Evolutionary conservation across 2,888 invertebrate genomes (phyloP).

Genomic region (Cyclophora punctaria): DNA sequence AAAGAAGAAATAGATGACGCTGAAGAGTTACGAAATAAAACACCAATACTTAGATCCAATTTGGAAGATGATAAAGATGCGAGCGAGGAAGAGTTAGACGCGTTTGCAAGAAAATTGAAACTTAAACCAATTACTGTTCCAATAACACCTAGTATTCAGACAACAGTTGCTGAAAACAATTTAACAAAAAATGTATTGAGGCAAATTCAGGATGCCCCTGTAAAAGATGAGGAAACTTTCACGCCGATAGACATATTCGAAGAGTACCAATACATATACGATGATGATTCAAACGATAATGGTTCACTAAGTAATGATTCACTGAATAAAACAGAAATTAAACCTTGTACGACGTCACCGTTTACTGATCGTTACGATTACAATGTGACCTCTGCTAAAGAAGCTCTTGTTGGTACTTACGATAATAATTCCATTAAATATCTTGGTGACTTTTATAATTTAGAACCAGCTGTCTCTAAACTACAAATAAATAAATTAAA

Average conservation of each 20-base stretch:
- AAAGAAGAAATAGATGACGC: constrained; percentile 15
- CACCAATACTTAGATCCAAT: neutral
- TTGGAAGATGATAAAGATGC: constrained; percentile 2
- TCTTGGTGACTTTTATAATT: constrained; percentile 40
- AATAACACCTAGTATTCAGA: too few species aligned
- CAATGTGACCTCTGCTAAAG: constrained; percentile 3
- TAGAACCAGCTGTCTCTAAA: constrained; percentile 37
- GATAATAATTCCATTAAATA: constrained; percentile 18
- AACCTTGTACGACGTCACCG: too few species aligned
- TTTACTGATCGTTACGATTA: neutral
- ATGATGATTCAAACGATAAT: constrained; percentile 8
- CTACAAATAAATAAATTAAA: constrained; percentile 9
- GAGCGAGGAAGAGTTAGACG: neutral
- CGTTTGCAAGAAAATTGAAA: neutral
- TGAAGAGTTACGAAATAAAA: constrained; percentile 2
- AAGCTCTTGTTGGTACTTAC: neutral
- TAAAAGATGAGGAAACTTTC: neutral
- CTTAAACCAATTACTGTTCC: constrained; percentile 1
- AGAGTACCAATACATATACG: constrained; percentile 35
- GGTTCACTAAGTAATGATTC: neutral
- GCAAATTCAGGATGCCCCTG: too few species aligned
- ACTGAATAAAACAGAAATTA: neutral
- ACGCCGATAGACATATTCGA: constrained; percentile 18
- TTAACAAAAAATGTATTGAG: too few species aligned
- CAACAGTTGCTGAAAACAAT: too few species aligned